phyloP scores from a whole-genome alignment of 2,113 vertebrate genomes.

The Microtus oregoni region DNA sequence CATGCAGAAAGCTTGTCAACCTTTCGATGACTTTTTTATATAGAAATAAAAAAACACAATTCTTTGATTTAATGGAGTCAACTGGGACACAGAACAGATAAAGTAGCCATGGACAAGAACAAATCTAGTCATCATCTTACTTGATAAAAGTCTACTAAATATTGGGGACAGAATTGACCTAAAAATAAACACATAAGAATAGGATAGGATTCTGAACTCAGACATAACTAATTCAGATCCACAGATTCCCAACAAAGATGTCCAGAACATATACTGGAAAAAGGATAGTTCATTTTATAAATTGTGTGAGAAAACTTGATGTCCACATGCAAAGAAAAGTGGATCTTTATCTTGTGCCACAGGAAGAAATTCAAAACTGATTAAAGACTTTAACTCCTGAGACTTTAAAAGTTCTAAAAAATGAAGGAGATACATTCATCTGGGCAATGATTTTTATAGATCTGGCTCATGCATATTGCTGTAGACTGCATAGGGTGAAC shows the following conservation, averaged over 20 bases:
- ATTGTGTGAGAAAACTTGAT: neutral
- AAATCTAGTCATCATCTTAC: neutral
- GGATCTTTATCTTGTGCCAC: neutral
- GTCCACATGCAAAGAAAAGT: neutral
- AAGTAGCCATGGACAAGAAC: neutral
- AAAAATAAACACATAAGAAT: neutral
- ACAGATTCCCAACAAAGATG: neutral
- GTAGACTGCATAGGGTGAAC: neutral
- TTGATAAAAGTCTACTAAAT: neutral
- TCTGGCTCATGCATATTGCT: neutral
- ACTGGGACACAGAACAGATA: neutral
- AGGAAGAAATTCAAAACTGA: neutral
- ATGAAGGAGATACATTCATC: neutral
- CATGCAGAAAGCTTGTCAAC: neutral
- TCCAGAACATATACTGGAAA: neutral
- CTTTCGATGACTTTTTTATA: neutral
- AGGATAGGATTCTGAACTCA: neutral
- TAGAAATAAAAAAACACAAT: neutral
- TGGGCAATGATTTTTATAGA: neutral
- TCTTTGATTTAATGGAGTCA: neutral
- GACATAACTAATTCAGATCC: neutral
- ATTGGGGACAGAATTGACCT: neutral
- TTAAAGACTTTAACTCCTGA: neutral
- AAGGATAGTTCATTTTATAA: neutral
- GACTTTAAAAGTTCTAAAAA: neutral